These are phyloP conservation scores for Monoplex corrugatus DNA, from an alignment of 2,888 invertebrate genomes.

Conservation along the genomic window DNA sequence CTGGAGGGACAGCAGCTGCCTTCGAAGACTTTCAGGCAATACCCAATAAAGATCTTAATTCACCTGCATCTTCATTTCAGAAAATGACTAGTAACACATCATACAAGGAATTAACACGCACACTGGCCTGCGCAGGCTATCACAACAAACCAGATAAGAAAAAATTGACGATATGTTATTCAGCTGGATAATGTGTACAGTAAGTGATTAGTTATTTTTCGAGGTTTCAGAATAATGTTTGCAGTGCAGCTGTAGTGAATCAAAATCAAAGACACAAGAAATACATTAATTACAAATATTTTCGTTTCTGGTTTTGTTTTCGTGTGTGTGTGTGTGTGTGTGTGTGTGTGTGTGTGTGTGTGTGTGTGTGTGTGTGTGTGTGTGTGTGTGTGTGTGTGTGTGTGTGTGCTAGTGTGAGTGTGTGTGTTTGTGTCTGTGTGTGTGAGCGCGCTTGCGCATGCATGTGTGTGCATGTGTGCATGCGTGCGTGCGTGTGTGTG, in stretches of 20 bases:
- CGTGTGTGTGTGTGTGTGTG: too few relatives aligned
- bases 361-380: constrained; percentile 12
- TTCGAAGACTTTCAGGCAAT: too few relatives aligned
- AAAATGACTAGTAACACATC: too few relatives aligned
- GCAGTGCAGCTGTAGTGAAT: neutral
- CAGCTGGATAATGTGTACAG: too few relatives aligned
- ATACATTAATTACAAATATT: neutral
- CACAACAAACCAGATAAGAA: too few relatives aligned
- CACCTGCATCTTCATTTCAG: too few relatives aligned
- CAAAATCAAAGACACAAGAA: neutral
- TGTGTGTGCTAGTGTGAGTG: neutral
- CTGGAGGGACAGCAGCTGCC: too few relatives aligned
- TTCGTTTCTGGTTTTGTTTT: neutral
- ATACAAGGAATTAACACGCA: too few relatives aligned
- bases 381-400: neutral
- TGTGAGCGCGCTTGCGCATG: neutral
- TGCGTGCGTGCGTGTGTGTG: neutral
- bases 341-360: neutral
- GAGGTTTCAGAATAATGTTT: neutral
- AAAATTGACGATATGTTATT: too few relatives aligned
- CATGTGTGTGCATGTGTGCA: neutral
- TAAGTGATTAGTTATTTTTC: too few relatives aligned
- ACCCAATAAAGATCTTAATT: too few relatives aligned
- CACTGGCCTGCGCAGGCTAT: too few relatives aligned
- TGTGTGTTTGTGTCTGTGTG: neutral